A percentile compares a stretch with the other conserved stretches of the same genome.
Evolutionary conservation across 2,113 vertebrate species (phyloP).

Genomic region (Cynocephalus volans): DNA sequence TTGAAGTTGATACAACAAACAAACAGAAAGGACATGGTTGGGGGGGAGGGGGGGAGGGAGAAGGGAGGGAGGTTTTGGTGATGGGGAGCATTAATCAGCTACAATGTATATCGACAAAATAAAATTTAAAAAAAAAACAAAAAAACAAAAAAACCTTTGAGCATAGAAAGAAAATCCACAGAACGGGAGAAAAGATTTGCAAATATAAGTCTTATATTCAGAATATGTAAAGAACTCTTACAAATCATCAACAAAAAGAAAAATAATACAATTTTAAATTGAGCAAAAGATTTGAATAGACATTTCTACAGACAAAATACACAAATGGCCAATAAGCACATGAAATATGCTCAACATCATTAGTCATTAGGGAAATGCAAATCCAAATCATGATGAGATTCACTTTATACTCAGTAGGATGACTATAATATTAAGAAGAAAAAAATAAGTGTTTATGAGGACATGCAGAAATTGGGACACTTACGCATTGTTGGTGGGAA

Average conservation of each 20-base stretch:
- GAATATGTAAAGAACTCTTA: background rate
- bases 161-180: background rate
- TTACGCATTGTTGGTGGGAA: background rate
- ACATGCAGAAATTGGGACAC: background rate
- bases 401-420: background rate
- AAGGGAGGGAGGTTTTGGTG: too few species aligned
- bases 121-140: too few species aligned
- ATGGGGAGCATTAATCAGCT: too few species aligned
- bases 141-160: background rate
- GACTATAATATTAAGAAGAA: background rate
- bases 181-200: background rate
- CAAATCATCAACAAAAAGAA: background rate
- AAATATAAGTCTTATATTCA: background rate
- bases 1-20: too few species aligned
- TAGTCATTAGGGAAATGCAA: background rate
- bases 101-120: too few species aligned
- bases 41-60: too few species aligned
- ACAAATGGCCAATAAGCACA: background rate
- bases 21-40: too few species aligned
- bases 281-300: background rate
- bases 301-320: background rate
- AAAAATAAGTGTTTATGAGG: background rate
- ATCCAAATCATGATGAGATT: background rate
- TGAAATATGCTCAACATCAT: background rate
- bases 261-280: background rate